These are phyloP conservation scores for Steinernema khuongi DNA, from an alignment of 1,140 invertebrate genomes.

Conservation along the genomic window DNA sequence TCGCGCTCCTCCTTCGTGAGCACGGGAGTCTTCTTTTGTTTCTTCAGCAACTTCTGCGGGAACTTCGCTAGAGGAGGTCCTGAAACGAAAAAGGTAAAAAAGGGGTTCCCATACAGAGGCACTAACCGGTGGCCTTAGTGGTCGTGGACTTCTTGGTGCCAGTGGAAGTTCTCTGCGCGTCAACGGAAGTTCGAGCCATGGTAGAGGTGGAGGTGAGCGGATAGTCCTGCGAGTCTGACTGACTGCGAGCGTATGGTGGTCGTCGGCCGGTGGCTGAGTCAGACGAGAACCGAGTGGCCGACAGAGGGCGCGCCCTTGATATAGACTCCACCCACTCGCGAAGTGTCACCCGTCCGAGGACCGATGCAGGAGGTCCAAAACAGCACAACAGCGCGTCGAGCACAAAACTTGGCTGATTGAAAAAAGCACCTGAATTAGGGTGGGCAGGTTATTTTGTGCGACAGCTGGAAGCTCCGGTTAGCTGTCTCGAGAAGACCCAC, in stretches of 20 bases:
- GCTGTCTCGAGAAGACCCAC: no score
- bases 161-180: background rate
- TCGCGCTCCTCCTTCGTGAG: constrained; percentile 21
- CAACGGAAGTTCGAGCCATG: constrained; percentile 1
- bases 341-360: background rate
- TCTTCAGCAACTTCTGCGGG: constrained; percentile 4
- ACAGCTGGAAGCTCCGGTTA: no score
- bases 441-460: no score
- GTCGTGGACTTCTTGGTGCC: background rate
- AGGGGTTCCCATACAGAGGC: background rate
- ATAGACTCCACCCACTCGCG: constrained; percentile 11
- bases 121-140: background rate
- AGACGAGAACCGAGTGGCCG: background rate
- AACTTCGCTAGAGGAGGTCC: background rate
- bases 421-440: no score
- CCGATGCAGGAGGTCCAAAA: constrained; percentile 6
- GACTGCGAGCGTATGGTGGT: constrained; percentile 9
- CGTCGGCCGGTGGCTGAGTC: constrained; percentile 3
- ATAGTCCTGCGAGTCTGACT: background rate
- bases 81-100: background rate
- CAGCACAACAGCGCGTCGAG: background rate
- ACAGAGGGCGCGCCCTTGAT: constrained; percentile 7
- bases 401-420: background rate
- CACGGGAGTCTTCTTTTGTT: constrained; percentile 12
- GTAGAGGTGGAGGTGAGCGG: background rate